These are phyloP conservation scores for Cephus pygmeus DNA, from an alignment of 2,888 invertebrate species.

Conservation along the genomic window DNA sequence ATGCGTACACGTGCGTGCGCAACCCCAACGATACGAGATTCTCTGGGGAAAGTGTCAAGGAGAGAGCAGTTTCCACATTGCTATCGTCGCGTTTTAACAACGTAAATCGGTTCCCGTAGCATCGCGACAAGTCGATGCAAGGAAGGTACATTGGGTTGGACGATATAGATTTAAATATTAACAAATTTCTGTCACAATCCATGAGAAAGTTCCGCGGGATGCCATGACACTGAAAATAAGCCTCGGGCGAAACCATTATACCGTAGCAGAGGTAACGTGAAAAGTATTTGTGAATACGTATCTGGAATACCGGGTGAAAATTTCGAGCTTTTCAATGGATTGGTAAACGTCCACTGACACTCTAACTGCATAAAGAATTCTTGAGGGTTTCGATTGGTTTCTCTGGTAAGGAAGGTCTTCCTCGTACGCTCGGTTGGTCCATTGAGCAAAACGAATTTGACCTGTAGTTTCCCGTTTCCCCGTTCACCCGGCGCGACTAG, in stretches of 20 bases:
- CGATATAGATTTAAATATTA: neutral
- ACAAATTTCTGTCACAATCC: neutral
- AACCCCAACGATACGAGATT: neutral
- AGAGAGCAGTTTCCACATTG: neutral
- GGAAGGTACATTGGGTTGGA: neutral
- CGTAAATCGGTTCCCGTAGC: neutral
- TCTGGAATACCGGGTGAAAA: neutral
- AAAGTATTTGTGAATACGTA: neutral
- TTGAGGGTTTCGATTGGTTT: neutral
- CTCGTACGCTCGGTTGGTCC: constrained; percentile 27
- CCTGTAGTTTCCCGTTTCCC: constrained; percentile 16
- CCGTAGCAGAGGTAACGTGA: neutral
- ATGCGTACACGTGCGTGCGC: neutral
- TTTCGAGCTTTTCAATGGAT: neutral
- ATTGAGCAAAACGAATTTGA: constrained; percentile 33
- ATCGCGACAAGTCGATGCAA: neutral
- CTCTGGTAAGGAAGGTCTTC: neutral
- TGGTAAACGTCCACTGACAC: neutral
- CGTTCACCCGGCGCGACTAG: neutral
- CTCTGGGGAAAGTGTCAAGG: neutral
- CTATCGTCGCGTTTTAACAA: neutral
- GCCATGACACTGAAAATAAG: neutral
- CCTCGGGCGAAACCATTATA: neutral
- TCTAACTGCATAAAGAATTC: neutral
- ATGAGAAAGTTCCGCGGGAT: neutral